Evolutionary conservation across 1,140 invertebrate species (phyloP).

Genomic region (Potamilus streckersoni): DNA sequence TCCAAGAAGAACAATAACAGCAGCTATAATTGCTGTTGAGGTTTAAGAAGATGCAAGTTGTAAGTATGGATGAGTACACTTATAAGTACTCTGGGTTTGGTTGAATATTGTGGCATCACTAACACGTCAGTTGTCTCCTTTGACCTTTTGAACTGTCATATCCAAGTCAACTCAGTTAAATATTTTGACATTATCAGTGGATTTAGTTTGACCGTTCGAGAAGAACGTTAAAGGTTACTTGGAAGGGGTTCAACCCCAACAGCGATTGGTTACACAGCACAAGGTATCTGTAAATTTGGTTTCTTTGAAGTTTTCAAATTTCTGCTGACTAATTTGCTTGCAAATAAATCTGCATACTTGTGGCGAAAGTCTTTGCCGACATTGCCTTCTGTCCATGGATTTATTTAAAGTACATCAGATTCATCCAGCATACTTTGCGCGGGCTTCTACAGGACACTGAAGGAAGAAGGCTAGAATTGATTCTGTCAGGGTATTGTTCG

Average conservation of each 20-base stretch:
- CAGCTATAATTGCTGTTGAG: too few species aligned
- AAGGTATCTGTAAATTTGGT: too few species aligned
- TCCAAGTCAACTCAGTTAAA: conserved; percentile 81
- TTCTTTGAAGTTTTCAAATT: too few species aligned
- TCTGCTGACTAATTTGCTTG: conserved; percentile 11
- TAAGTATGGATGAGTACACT: conserved; percentile 92
- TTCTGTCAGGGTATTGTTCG: conserved; percentile 98
- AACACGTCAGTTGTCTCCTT: conserved; percentile 91
- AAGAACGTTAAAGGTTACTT: conserved; percentile 90
- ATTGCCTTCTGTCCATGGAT: conserved; percentile 97
- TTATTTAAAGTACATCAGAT: conserved; percentile 99
- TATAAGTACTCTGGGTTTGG: conserved; percentile 92
- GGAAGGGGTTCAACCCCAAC: conserved; percentile 58
- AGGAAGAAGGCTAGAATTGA: conserved; percentile 71
- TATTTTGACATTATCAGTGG: conserved; percentile 64
- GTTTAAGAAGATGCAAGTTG: conserved; percentile 78
- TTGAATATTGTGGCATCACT: conserved; percentile 93
- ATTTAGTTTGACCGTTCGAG: conserved; percentile 70
- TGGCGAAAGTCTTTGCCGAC: conserved; percentile 99
- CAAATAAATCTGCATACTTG: conserved; percentile 86
- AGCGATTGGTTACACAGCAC: too few species aligned
- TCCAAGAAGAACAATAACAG: too few species aligned
- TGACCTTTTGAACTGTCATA: conserved; percentile 98
- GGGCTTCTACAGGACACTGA: conserved; percentile 85
- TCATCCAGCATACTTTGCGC: conserved; percentile 92